Base-by-base conservation (phyloP, 2,888 invertebrate genomes). In the Metellina segmentata region DNA sequence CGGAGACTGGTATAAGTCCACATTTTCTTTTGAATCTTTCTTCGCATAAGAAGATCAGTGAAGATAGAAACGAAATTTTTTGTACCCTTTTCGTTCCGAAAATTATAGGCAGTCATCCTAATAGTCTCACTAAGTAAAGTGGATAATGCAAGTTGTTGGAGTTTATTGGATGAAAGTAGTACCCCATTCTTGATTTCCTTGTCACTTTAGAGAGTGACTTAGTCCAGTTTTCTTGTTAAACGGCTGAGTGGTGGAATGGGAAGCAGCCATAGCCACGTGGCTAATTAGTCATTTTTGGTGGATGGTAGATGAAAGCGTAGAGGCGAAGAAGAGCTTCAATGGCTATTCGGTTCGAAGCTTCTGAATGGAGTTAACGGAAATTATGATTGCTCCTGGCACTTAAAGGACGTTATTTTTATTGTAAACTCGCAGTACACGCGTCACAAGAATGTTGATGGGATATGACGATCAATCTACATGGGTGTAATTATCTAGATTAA, bases 401-500 rank as follows among this genome's bases (percentile, higher is more conserved):
- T 75, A 70, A 75, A n/a, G 74, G 70, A 52, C 7, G 53, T 70
- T 86, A 19, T 75, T 85, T 86, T 86, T 86, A 20, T 48, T 86
- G 78, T 61, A 86, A 86, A 70, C 51, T 70, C 51, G 13, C 51
- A 78, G 49, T n/a, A 52, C 8, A 51, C 8, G n/a, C n/a, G 61
- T 78, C 69, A 9, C 70, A 71, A 87, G 78, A 79, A 52, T 79
- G 79, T 71, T 87, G 51, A 87, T 79, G 86, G 52, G 52, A 48
- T 52, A 78, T 70, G 52, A 78, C n/a, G 52, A 79, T 78, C 19
- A 49, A 71, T 78, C 70, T 11, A 69, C 78, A 70, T 77, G 9
- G 53, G 11, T 71, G 52, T 78, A 78, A 87, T 87, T 87, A 87
- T 79, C 86, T 79, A 85, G 77, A 85, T 85, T 78, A 87, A 87